Evolutionary conservation across 2,113 vertebrate species (phyloP), one percentile per base, ranked within the genome.

Genomic region (Lates calcarifer): DNA sequence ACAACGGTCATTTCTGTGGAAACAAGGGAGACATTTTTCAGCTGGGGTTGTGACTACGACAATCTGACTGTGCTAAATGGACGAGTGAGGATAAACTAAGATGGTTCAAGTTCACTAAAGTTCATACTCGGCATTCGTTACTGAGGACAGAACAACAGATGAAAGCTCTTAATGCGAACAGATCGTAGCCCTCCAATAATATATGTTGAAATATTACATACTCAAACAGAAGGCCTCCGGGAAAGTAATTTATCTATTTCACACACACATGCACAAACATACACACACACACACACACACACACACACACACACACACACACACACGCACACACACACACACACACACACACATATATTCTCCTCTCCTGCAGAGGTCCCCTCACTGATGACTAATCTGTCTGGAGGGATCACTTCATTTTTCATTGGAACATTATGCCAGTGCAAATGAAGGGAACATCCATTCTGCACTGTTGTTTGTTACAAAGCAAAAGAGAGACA

Each of bases 391-490:
- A 92, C 78, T 89, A 90, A 92, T 94, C 91, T 85, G 90, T 83
- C 87, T 88, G 74, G 82, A 90, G 81, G 82, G 87, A 87, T 90
- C 87, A 89, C 87, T 93, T 92, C 91, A 92, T 94, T 93, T 94
- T 90, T 95, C 93, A 91, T 92, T 90, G 79, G 85, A 79, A 92
- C 85, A 90, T 93, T 94, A 89, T 76, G 55, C 78, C 49, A 49
- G 76, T 33, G 74, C 89, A 92, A 93, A 93, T 87, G 91, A 93
- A 89, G 83, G 87, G 87, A 81, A 87, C 92, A 89, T 93, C 88
- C 84, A 93, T 93, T 92, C 75, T 75, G 81, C 82, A 35, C 79
- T 69, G 85, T 85, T 65, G 22, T 91, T 91, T 90, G 87, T 80
- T 84, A 89, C 68, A 26, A 71, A 63, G 82, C 14, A 3, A 53